phyloP scores from a whole-genome alignment of 2,888 invertebrate genomes.

The Nomada lathburiana region DNA sequence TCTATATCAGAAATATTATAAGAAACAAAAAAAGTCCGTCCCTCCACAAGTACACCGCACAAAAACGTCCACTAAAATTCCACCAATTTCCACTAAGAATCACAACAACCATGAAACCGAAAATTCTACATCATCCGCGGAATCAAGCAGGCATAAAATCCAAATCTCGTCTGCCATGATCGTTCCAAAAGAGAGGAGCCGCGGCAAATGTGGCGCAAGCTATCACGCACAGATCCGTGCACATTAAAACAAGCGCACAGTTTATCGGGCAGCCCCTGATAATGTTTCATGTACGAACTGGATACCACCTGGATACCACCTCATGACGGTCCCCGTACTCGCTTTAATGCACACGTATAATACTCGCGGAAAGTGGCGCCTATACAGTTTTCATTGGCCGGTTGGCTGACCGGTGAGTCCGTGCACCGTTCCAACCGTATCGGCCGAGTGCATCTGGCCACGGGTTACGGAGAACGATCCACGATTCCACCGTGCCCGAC shows the following conservation, averaged over 20 bases:
- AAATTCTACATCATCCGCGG: background rate
- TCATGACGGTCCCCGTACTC: slow-evolving; percentile 20
- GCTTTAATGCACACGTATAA: slow-evolving; percentile 22
- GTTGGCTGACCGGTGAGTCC: slow-evolving; percentile 9
- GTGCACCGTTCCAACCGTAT: slow-evolving; percentile 13
- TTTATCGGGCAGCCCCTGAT: slow-evolving; percentile 1
- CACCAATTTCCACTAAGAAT: no score
- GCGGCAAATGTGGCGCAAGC: background rate
- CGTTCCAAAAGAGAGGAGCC: background rate
- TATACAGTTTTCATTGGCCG: slow-evolving; percentile 21
- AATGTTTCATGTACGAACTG: slow-evolving; percentile 20
- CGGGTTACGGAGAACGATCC: slow-evolving; percentile 29
- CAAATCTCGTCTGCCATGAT: no score
- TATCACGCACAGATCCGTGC: slow-evolving; percentile 26
- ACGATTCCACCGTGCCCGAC: slow-evolving; percentile 21
- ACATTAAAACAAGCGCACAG: slow-evolving; percentile 18
- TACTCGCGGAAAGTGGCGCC: background rate
- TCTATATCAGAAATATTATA: no score
- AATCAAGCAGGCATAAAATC: background rate
- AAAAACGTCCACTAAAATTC: no score
- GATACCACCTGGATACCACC: background rate
- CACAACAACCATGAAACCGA: background rate
- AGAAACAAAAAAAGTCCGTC: no score
- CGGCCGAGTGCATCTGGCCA: slow-evolving; percentile 31
- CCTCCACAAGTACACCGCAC: no score